Evolutionary conservation across 2,888 invertebrate species (phyloP), one percentile per base, ranked within the genome.

Genomic region (Himalopsyche kuldschensis): DNA sequence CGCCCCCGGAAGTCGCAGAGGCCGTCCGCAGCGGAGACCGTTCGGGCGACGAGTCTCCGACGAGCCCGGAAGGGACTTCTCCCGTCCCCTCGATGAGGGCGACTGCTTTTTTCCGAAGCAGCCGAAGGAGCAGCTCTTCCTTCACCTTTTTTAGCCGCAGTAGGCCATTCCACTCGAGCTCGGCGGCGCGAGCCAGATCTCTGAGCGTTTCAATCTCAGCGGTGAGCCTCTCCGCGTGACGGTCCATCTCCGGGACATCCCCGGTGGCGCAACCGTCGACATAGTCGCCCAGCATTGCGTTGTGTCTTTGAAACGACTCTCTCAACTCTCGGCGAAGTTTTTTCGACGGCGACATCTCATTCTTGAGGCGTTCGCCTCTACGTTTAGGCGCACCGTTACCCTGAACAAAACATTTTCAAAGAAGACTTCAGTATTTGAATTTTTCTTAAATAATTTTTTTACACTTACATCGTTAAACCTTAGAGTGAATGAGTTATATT

Each of bases 81-180:
- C 76, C 24, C n/a, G 76, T 4, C 11, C 41, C 76, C 15, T 76
- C 76, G 35, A 76, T 76, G 15, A 81, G 46, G 20, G 79, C 90
- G 3, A 95, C 92, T 87, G 95, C 95, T 87, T 94, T 94, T 87
- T 94, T 93, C 84, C 96, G 92, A 83, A 95, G 91, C 47, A 97
- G 90, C 86, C 97, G 91, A 8, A 95, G 90, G 79, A 95, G 90
- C 30, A 96, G 93, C 88, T 97, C 97, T 88, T 97, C 96, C 90
- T 97, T 97, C 4, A 97, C 93, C 89, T 96, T 96, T 88, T 96
- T 96, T 87, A 96, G 90, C 88, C 96, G 95, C 17, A 97, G 89
- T 81, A 97, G 94, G 84, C 95, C 95, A 89, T 97, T 96, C 95
- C 96, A 96, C 89, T 97, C 97, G 87, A 94, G 93, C 90, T 97